Evolutionary conservation across 2,797 vertebrate genomes (phyloP), one percentile per base, ranked within the genome.

Genomic region (Protosalanx chinensis): DNA sequence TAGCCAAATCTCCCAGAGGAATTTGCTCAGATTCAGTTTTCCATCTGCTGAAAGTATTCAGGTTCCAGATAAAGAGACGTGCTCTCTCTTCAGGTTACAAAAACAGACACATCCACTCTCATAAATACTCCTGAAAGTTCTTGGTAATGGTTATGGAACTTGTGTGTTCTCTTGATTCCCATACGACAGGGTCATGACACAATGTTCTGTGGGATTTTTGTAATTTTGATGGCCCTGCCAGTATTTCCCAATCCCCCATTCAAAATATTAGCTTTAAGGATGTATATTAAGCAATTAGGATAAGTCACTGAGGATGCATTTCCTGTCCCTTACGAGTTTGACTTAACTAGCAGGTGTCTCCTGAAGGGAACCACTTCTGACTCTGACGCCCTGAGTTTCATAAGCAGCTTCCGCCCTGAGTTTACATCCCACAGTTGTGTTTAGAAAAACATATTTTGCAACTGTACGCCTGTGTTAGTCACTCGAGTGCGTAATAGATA

Each of bases 41-140:
- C 88, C 88, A 89, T 90, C 85, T 90, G 87, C 80, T 89, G 79
- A 87, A 89, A 86, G 86, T 89, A 89, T 90, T 89, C 83, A 86
- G 84, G 81, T 88, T 90, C 84, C 86, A 84, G 81, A 87, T 73
- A 82, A n/a, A 56, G 51, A 56, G 4, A 56, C 6, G 15, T 16
- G 23, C 51, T 53, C 51, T 46, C 37, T 46, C 41, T 46, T 46
- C 41, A 46, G 41, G 7, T 46, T 46, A 13, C 41, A 3, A 12
- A 46, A 46, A 46, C 41, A 62, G 69, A 78, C 82, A 83, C 76
- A 78, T 86, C 85, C 79, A 82, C 78, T 78, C 73, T 82, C 72
- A 46, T 57, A 68, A 79, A 76, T 86, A 83, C 79, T 85, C 82
- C 73, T 81, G 79, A 69, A 85, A 83, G 80, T 82, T 73, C 68